Conservation (phyloP, 2,113 vertebrate genomes). For the Zosterops pallidus region DNA sequence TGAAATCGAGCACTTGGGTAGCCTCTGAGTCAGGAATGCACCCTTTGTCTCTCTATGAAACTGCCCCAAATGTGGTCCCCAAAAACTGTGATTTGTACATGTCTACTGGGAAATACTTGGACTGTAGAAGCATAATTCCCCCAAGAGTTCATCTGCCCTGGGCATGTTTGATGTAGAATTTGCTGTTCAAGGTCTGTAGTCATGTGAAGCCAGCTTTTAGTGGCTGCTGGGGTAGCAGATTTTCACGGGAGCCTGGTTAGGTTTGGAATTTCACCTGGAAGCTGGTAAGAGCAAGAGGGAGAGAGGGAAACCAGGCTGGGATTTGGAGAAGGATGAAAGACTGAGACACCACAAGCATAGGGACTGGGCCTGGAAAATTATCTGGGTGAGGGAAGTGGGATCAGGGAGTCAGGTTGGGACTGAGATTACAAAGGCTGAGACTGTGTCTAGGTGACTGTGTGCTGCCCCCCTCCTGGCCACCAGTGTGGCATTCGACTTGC, state of each 20-base stretch:
- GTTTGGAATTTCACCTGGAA: neutral
- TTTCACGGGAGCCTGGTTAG: neutral
- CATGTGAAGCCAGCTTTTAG: neutral
- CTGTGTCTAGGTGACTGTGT: neutral
- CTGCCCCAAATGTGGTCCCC: neutral
- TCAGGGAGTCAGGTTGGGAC: neutral
- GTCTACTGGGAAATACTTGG: neutral
- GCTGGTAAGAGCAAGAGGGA: neutral
- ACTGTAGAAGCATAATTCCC: neutral
- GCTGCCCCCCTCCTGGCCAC: neutral
- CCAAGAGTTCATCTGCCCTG: accelerated
- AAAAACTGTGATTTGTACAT: neutral
- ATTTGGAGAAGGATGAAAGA: neutral
- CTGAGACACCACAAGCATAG: neutral
- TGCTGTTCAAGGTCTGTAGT: neutral
- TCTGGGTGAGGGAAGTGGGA: neutral
- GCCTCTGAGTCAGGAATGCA: neutral
- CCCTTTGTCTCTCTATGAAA: neutral
- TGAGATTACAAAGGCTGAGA: neutral
- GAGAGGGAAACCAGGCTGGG: neutral
- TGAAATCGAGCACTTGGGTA: neutral
- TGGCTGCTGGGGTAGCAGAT: accelerated
- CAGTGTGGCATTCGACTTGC: neutral
- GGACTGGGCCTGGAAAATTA: neutral
- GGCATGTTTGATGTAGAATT: neutral